Evolutionary conservation across 2,113 vertebrate genomes (phyloP).

Genomic region (Toxotes jaculatrix): DNA sequence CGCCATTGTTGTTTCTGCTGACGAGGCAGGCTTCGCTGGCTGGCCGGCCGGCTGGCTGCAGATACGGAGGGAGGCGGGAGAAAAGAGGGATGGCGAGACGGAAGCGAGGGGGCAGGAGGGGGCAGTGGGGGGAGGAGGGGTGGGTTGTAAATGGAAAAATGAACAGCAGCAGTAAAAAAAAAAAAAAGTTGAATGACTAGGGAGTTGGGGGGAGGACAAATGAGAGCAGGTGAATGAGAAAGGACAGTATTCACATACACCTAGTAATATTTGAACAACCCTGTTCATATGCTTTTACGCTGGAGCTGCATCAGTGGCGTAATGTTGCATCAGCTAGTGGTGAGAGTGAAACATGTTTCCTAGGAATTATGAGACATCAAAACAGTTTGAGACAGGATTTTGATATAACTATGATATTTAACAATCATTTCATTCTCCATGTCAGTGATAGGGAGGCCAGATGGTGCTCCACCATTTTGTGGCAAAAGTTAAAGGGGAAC

Average conservation of each 20-base stretch:
- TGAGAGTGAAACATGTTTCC: neutral
- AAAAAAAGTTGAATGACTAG: constrained; percentile 18
- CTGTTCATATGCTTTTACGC: too few species aligned
- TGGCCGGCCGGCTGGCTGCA: constrained; percentile 23
- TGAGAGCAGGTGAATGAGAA: neutral
- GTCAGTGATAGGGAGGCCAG: neutral
- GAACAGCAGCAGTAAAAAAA: constrained; percentile 14
- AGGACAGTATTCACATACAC: neutral
- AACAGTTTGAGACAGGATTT: neutral
- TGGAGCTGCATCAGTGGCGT: too few species aligned
- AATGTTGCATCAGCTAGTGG: neutral
- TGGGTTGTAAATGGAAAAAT: constrained; percentile 42
- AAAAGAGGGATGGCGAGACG: constrained; percentile 18
- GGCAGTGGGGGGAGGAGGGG: neutral
- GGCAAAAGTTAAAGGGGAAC: neutral
- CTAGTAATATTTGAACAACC: neutral
- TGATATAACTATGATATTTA: neutral
- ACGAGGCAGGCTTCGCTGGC: constrained; percentile 40
- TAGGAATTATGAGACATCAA: too few species aligned
- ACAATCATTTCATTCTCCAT: too few species aligned
- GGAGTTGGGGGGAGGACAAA: too few species aligned
- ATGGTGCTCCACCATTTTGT: neutral
- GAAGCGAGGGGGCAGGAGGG: neutral
- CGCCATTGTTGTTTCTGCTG: constrained; percentile 73
- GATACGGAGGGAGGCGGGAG: constrained; percentile 14